Conservation (phyloP, 2,113 vertebrate species). For the Cryptomyrus ogoouensis region DNA sequence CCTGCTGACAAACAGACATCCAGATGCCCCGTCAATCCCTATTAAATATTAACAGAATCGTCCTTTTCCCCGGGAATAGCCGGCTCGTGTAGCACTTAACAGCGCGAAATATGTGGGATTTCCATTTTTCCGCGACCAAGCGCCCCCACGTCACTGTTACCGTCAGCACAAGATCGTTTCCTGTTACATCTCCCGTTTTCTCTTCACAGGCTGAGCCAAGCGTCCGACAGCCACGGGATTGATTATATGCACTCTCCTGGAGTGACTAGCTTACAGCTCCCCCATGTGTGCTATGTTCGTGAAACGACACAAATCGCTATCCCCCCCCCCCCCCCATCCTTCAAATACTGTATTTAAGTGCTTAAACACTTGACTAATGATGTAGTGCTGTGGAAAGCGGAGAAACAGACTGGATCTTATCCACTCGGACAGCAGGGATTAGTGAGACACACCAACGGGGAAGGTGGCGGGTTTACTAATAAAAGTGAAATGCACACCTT, state of each 20-base stretch:
- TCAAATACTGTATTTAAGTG: constrained; percentile 57
- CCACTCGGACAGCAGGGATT: neutral
- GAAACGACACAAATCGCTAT: constrained; percentile 52
- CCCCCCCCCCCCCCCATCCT: constrained; percentile 29
- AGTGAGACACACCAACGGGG: too few relatives aligned
- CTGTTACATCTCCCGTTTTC: constrained; percentile 27
- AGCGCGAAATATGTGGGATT: neutral
- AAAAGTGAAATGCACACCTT: neutral
- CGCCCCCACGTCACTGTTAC: constrained; percentile 27
- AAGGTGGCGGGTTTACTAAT: neutral
- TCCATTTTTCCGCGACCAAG: neutral
- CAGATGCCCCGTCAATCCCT: neutral
- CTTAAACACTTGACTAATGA: constrained; percentile 65
- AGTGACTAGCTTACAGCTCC: constrained; percentile 53
- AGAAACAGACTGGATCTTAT: constrained; percentile 55
- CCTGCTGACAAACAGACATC: neutral
- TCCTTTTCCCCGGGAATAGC: neutral
- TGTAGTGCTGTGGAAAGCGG: constrained; percentile 56
- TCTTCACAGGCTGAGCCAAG: constrained; percentile 57
- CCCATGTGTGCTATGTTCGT: constrained; percentile 55
- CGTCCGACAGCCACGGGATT: constrained; percentile 62
- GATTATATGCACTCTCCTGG: constrained; percentile 57
- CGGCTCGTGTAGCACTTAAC: neutral
- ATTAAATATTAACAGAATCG: neutral
- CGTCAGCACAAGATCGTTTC: constrained; percentile 48